A percentile compares a stretch with the other conserved stretches of the same genome.
These are phyloP conservation scores for Drosophila hamatofila DNA, from an alignment of 2,888 invertebrate genomes.

Conservation along the genomic window DNA sequence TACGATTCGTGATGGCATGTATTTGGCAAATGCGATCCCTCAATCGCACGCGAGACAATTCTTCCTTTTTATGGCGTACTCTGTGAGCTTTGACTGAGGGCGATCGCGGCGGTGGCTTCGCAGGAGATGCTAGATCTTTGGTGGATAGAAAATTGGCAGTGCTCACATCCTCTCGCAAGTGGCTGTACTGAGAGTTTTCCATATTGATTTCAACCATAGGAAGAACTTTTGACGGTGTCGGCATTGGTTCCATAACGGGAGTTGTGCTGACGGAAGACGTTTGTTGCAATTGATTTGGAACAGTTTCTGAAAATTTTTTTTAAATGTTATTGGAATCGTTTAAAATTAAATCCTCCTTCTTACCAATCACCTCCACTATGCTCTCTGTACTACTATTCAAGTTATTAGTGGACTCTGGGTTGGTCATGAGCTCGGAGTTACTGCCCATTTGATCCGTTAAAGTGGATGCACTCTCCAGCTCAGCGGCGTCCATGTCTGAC, in stretches of 20 bases:
- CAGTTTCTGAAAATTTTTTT: constrained; percentile 41
- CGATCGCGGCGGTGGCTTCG: neutral
- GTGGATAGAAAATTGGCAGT: constrained; percentile 15
- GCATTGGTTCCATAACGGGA: neutral
- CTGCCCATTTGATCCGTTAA: neutral
- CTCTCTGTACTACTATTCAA: neutral
- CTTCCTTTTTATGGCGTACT: neutral
- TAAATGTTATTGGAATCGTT: neutral
- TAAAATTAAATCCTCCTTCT: neutral
- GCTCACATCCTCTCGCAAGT: constrained; percentile 53
- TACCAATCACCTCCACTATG: constrained; percentile 37
- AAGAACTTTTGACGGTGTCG: neutral
- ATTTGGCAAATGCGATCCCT: constrained; percentile 3
- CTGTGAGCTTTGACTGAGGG: neutral
- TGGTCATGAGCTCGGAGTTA: neutral
- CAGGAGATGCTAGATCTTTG: neutral
- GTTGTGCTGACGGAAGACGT: neutral
- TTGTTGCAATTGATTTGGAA: neutral
- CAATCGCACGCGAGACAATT: neutral
- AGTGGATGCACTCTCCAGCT: constrained; percentile 14
- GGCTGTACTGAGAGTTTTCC: constrained; percentile 39
- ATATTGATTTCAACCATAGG: constrained; percentile 73
- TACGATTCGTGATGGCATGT: constrained; percentile 8
- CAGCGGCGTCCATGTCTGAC: constrained; percentile 27
- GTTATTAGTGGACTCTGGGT: neutral